Conservation (phyloP, 2,113 vertebrate genomes). For the Notiomystis cincta region DNA sequence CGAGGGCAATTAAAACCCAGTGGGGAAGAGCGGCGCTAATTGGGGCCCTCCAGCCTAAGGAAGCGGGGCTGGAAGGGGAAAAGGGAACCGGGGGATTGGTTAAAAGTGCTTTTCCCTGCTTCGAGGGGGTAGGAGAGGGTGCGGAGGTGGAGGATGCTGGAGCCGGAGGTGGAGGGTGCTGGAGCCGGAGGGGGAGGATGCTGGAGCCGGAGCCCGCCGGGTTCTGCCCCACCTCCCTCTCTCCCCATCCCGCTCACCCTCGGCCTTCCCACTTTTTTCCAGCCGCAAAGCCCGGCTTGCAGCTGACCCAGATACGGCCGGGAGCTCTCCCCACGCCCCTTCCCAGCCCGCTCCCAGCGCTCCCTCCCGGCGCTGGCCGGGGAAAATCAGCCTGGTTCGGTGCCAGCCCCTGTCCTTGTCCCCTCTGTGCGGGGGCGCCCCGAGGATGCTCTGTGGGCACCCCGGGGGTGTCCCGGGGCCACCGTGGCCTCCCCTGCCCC, state of each 20-base stretch:
- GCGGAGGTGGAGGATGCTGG: not conserved
- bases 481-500: not conserved
- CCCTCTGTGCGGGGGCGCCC: not conserved
- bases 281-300: not conserved
- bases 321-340: not conserved
- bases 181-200: too few species aligned
- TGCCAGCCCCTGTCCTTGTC: not conserved
- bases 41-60: not conserved
- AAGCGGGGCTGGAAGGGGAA: not conserved
- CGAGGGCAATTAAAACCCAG: not conserved
- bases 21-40: not conserved
- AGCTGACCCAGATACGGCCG: not conserved
- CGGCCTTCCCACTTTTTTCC: rapidly evolving
- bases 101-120: not conserved
- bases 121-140: rapidly evolving
- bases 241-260: not conserved
- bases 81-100: too few species aligned
- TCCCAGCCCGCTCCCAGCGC: not conserved
- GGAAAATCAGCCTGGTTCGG: rapidly evolving
- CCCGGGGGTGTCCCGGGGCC: not conserved
- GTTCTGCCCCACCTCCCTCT: not conserved
- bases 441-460: not conserved
- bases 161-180: too few species aligned
- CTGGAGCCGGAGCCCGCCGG: not conserved
- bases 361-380: too few species aligned